phyloP scores from a whole-genome alignment of 2,888 invertebrate species.

The Ichneumon xanthorius region DNA sequence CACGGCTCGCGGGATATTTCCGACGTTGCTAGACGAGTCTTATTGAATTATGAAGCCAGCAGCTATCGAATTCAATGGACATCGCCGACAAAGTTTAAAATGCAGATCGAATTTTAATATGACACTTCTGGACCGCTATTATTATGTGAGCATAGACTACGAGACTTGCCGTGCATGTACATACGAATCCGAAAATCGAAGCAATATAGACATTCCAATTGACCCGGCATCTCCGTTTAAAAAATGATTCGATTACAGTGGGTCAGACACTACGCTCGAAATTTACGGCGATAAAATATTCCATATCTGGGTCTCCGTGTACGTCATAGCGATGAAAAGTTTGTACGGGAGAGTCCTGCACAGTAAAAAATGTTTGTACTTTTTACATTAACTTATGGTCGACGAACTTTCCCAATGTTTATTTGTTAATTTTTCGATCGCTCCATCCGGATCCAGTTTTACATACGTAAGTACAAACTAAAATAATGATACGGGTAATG shows the following conservation, averaged over 20 bases:
- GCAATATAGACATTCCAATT: background rate
- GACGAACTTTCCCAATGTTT: too few species aligned
- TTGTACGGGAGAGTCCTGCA: background rate
- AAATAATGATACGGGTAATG: too few species aligned
- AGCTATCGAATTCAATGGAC: background rate
- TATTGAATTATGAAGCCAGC: background rate
- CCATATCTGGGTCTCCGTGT: background rate
- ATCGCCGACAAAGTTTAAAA: background rate
- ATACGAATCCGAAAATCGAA: background rate
- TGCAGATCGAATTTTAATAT: background rate
- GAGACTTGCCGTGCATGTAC: background rate
- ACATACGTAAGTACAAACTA: too few species aligned
- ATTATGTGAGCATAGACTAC: background rate
- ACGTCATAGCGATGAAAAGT: conserved; percentile 16
- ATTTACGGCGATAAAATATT: conserved; percentile 1
- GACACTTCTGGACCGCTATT: conserved; percentile 13
- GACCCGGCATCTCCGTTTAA: background rate
- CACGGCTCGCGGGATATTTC: background rate
- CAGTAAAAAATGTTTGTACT: too few species aligned
- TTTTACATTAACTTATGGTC: too few species aligned
- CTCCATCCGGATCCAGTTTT: too few species aligned
- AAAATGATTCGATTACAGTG: background rate
- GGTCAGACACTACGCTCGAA: background rate
- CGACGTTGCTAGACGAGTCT: background rate
- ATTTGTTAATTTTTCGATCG: too few species aligned